Base-by-base conservation (phyloP, 2,113 vertebrate genomes). In the Pavo muticus region DNA sequence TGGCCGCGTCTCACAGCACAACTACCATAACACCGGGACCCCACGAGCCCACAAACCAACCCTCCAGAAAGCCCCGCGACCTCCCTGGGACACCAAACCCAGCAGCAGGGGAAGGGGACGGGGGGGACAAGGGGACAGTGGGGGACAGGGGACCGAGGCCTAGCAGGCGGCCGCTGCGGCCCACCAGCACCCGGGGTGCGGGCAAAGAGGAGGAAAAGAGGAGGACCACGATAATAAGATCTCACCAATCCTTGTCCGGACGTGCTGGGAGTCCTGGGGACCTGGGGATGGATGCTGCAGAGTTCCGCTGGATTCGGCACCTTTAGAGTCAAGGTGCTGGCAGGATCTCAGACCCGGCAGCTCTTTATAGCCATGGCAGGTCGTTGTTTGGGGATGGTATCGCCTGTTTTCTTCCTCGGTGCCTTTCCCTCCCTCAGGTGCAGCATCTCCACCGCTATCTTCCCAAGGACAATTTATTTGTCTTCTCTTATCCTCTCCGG, bases 231-330 rank as follows among this genome's bases (percentile, higher is more conserved):
- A 2, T 48, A 96, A 90, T 74, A 72, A 96, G 92, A 93, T 95
- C 96, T 96, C 94, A 96, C 96, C 96, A 96, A 96, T 96, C 96
- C 91, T 92, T 11, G 44, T 76, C 57, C 77, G 67, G 76, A 27
- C 8, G 63, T 65, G 61, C 86, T 7, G 27, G 69, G 35, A 37
- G 88, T 90, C 86, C 39, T 2, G 5, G 52, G 29, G 65, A 23
- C 2, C 15, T 17, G 70, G 61, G 78, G 91, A 75, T 0, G 4
- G 10, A 68, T 18, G 9, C 88, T 50, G 88, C 65, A 84, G 91
- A 93, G 67, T 10, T 92, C 70, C 11, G 19, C 86, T 14, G 24
- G 32, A 47, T 68, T 19, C 1, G 0, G 19, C 94, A 68, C 92
- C 95, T 81, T 64, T n/a, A 11, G 70, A 42, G 42, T 39, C 14